These are phyloP conservation scores for Xenopus petersii DNA, from an alignment of 2,797 vertebrate species.

Conservation along the genomic window DNA sequence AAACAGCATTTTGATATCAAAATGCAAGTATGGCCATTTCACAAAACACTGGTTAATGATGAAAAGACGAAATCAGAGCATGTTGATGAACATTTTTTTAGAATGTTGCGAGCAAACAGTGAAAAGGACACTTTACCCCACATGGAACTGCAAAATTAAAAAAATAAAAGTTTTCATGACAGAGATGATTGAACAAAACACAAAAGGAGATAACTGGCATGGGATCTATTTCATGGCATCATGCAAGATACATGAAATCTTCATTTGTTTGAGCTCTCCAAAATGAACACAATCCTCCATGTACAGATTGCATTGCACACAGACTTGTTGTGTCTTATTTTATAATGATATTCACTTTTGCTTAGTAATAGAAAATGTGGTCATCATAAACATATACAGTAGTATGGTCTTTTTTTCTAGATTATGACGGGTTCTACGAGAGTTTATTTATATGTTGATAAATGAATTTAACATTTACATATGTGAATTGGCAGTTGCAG, in stretches of 20 bases:
- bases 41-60: slow-evolving; percentile 73
- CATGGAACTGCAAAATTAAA: slow-evolving; percentile 63
- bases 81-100: slow-evolving; percentile 72
- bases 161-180: slow-evolving; percentile 66
- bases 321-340: slow-evolving; percentile 91
- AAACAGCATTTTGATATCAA: slow-evolving; percentile 69
- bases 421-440: too few relatives aligned
- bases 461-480: too few relatives aligned
- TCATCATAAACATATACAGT: slow-evolving; percentile 28
- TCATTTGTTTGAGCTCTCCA: slow-evolving; percentile 82
- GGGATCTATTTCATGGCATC: slow-evolving; percentile 72
- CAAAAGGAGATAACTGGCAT: slow-evolving; percentile 66
- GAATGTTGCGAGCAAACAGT: slow-evolving; percentile 63
- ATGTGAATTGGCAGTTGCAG: too few relatives aligned
- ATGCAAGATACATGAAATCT: slow-evolving; percentile 92
- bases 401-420: too few relatives aligned
- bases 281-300: slow-evolving; percentile 83
- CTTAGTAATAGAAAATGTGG: slow-evolving; percentile 13
- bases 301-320: slow-evolving; percentile 84
- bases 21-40: slow-evolving; percentile 74
- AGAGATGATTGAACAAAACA: slow-evolving; percentile 65
- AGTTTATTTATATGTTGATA: too few relatives aligned
- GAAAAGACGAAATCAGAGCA: slow-evolving; percentile 71
- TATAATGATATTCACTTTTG: slow-evolving; percentile 87
- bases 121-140: slow-evolving; percentile 61